A percentile compares a stretch with the other conserved stretches of the same genome.
phyloP scores from a whole-genome alignment of 2,888 invertebrate genomes.

The Liopterus haemorrhoidalis region DNA sequence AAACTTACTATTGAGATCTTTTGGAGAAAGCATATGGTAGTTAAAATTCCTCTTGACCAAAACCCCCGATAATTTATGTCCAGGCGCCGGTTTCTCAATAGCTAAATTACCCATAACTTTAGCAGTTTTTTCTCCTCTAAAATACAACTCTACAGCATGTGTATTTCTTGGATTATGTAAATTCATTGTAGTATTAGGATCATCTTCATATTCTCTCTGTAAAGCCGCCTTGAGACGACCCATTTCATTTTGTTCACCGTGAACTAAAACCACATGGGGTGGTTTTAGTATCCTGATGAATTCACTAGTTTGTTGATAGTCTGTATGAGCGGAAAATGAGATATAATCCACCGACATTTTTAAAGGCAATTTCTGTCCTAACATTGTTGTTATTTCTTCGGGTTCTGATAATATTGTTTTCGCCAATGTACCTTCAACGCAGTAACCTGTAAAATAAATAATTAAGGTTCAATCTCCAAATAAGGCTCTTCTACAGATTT shows the following conservation, averaged over 20 bases:
- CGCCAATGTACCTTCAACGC: constrained; percentile 84
- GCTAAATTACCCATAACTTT: constrained; percentile 96
- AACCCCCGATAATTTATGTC: constrained; percentile 80
- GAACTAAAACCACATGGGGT: constrained; percentile 93
- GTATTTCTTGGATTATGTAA: constrained; percentile 97
- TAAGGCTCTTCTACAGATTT: too few species aligned
- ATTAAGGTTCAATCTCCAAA: neutral
- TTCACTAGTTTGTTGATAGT: constrained; percentile 96
- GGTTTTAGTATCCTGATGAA: constrained; percentile 92
- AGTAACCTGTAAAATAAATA: constrained; percentile 56
- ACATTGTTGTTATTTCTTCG: constrained; percentile 92
- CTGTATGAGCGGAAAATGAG: constrained; percentile 98
- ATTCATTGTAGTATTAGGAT: constrained; percentile 71
- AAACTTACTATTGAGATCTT: constrained; percentile 77
- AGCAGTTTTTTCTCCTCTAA: constrained; percentile 96
- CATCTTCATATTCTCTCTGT: constrained; percentile 87
- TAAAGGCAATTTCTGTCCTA: constrained; percentile 90
- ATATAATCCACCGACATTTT: constrained; percentile 99
- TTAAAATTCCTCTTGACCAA: constrained; percentile 96
- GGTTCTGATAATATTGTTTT: constrained; percentile 96
- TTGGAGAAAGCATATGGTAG: constrained; percentile 88
- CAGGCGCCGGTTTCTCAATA: constrained; percentile 70
- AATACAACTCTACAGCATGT: constrained; percentile 84
- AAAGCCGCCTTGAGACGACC: constrained; percentile 89
- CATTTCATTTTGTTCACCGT: constrained; percentile 99